A percentile compares a stretch with the other conserved stretches of the same genome.
phyloP scores from a whole-genome alignment of 2,113 vertebrate species.

The Grus americana region DNA sequence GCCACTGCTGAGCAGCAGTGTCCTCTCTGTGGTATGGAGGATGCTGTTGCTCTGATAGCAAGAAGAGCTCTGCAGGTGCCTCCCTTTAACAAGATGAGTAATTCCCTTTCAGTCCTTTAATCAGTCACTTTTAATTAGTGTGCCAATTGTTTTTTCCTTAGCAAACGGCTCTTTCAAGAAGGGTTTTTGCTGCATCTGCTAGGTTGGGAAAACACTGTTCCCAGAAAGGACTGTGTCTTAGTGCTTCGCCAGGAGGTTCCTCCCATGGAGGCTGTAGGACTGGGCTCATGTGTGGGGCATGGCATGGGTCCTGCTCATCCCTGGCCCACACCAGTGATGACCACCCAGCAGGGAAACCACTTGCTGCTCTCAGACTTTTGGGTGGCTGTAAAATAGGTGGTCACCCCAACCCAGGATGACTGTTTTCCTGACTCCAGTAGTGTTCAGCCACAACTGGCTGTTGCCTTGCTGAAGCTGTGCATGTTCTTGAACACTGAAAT shows the following conservation, averaged over 20 bases:
- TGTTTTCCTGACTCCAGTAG: neutral
- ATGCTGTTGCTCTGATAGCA: neutral
- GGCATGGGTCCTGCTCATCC: neutral
- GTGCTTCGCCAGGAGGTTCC: neutral
- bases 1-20: neutral
- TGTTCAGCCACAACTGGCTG: neutral
- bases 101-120: conserved; percentile 44
- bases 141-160: conserved; percentile 32
- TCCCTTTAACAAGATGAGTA: conserved; percentile 44
- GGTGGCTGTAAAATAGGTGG: neutral
- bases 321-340: neutral
- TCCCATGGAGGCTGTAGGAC: neutral
- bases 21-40: neutral
- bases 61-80: conserved; percentile 28
- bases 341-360: neutral
- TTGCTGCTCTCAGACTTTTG: neutral
- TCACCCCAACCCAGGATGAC: neutral
- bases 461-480: neutral
- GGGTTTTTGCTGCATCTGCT: neutral
- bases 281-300: neutral
- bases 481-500: neutral
- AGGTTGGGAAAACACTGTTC: neutral
- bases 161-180: conserved; percentile 34
- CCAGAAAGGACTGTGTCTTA: neutral
- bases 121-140: conserved; percentile 46